Evolutionary conservation across 2,888 invertebrate species (phyloP), one percentile per base, ranked within the genome.

Genomic region (Amiota minor): DNA sequence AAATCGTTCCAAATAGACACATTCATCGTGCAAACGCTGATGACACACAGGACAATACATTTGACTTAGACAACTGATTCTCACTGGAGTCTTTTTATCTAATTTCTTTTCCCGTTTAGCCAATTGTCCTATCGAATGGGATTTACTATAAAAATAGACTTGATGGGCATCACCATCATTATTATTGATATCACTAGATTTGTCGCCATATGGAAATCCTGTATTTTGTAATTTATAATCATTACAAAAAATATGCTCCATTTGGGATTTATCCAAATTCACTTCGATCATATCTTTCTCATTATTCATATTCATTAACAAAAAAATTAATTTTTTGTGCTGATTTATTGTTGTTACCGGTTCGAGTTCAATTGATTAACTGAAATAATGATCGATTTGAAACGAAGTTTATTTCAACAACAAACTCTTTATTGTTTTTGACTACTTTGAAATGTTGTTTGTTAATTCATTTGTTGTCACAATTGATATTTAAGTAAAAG

Each of bases 1-100:
- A 10, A 87, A 72, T 2, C 81, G 79, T 72, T 86, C 86, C 71
- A 83, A 80, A 16, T 85, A 81, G 20, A 85, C 82, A 14, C 81
- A 81, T 64, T 87, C 77, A 47, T 79, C 77, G 50, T 87, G 86
- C 65, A 87, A 53, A 46, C 87, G 82, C 72, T 87, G 85, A n/a
- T 85, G 76, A 73, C 87, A 87, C 68, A 82, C 76, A 12, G 87
- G 87, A 35, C 87, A 87, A 74, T 87, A 87, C 86, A 87, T 83
- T 73, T 87, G 87, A 0, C 87, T 69, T 68, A 87, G 71, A 69
- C 87, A 86, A 67, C 85, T 86, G 1, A 87, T 85, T 53, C 78
- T 82, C 35, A 74, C 77, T 70, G 81, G 79, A 45, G 80, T 69
- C 9, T 77, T 73, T 9, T 74, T 0, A 67, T 20, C 75, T 12